phyloP scores from a whole-genome alignment of 2,888 invertebrate genomes.

The Fragum whitleyi region DNA sequence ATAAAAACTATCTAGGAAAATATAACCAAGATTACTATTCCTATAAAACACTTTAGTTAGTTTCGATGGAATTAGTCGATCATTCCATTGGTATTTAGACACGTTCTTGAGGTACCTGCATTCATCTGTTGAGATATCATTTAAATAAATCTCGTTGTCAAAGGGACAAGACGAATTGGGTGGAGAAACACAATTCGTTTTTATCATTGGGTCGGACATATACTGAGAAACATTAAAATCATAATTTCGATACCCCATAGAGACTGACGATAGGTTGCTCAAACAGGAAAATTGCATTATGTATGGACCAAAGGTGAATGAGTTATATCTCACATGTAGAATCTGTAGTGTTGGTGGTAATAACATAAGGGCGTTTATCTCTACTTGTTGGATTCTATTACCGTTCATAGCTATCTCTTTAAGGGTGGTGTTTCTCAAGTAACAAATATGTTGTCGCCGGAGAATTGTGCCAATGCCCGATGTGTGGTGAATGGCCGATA shows the following conservation, averaged over 20 bases:
- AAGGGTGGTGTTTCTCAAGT: conserved; percentile 47
- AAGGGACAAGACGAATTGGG: conserved; percentile 19
- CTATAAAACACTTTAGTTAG: background rate
- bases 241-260: background rate
- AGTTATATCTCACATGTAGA: conserved; percentile 35
- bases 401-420: conserved; percentile 31
- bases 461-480: conserved; percentile 41
- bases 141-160: conserved; percentile 7
- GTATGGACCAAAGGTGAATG: conserved; percentile 49
- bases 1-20: no score
- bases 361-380: conserved; percentile 21
- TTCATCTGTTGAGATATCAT: background rate
- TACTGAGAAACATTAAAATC: background rate
- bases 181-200: background rate
- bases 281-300: conserved; percentile 37
- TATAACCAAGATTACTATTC: conserved; percentile 22
- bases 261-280: background rate
- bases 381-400: conserved; percentile 39
- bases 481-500: conserved; percentile 34
- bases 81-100: background rate
- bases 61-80: background rate
- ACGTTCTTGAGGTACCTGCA: background rate
- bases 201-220: background rate
- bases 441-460: conserved; percentile 41
- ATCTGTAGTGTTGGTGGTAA: conserved; percentile 31